Conservation (phyloP, 1,140 invertebrate species). For the Zaprionus taronus region DNA sequence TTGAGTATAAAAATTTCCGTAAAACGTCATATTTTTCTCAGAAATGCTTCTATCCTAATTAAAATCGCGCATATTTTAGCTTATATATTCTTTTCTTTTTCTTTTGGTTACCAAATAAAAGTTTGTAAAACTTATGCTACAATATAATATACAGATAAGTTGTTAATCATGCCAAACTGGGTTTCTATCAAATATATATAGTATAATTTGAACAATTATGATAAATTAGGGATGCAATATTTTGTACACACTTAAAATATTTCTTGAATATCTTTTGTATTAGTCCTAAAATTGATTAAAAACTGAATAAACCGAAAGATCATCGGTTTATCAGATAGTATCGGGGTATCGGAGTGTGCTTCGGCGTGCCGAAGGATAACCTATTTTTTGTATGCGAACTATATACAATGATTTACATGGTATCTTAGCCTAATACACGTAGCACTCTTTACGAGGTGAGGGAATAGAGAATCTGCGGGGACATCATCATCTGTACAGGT, state of each 20-base stretch:
- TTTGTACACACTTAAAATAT: constrained; percentile 1
- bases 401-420: constrained; percentile 46
- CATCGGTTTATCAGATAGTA: background rate
- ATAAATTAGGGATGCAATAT: constrained; percentile 8
- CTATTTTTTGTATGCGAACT: constrained; percentile 26
- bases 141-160: background rate
- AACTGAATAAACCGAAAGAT: background rate
- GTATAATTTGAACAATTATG: constrained; percentile 1
- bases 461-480: background rate
- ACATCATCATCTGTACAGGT: constrained; percentile 18
- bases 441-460: background rate
- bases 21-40: constrained; percentile 32
- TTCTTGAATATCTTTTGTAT: background rate
- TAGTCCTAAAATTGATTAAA: background rate
- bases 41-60: constrained; percentile 1
- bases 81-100: background rate
- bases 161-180: background rate
- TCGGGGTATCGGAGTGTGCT: background rate
- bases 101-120: constrained; percentile 8
- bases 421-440: background rate
- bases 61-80: constrained; percentile 8
- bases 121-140: background rate
- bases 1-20: constrained; percentile 57
- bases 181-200: background rate
- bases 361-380: constrained; percentile 39